Evolutionary conservation across 2,113 vertebrate species (phyloP).

Genomic region (Callipepla squamata): DNA sequence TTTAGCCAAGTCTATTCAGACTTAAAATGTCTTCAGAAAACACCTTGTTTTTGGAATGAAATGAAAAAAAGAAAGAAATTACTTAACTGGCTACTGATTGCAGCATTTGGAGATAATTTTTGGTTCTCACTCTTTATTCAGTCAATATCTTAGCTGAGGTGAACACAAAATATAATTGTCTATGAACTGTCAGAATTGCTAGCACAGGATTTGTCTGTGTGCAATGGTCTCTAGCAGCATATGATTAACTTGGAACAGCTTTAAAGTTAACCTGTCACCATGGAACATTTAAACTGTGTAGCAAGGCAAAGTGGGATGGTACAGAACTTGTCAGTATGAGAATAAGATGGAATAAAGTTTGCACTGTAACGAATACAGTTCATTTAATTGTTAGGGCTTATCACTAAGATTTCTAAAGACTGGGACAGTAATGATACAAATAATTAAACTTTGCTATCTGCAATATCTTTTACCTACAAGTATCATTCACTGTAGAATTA

Average conservation of each 20-base stretch:
- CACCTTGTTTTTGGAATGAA: conserved; percentile 6
- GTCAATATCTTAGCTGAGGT: neutral
- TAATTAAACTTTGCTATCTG: neutral
- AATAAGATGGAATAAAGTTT: neutral
- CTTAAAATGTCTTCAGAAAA: conserved; percentile 14
- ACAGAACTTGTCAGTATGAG: neutral
- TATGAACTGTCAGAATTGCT: neutral
- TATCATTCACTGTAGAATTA: neutral
- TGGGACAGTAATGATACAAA: neutral
- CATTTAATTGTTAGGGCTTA: conserved; percentile 13
- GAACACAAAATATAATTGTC: neutral
- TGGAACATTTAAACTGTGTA: neutral
- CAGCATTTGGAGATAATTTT: neutral
- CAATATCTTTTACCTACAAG: neutral
- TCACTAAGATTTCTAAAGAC: neutral
- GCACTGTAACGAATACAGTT: conserved; percentile 34
- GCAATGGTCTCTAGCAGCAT: neutral
- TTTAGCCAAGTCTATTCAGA: conserved; percentile 42
- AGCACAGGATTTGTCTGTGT: neutral
- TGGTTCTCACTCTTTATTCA: neutral
- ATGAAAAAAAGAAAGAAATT: neutral
- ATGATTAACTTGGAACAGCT: conserved; percentile 33
- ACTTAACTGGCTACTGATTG: neutral
- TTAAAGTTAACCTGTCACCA: conserved; percentile 21
- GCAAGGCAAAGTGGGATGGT: conserved; percentile 15